A percentile compares a stretch with the other conserved stretches of the same genome.
Evolutionary conservation across 2,797 vertebrate genomes (phyloP).

Genomic region (Benthosema pterotum): DNA sequence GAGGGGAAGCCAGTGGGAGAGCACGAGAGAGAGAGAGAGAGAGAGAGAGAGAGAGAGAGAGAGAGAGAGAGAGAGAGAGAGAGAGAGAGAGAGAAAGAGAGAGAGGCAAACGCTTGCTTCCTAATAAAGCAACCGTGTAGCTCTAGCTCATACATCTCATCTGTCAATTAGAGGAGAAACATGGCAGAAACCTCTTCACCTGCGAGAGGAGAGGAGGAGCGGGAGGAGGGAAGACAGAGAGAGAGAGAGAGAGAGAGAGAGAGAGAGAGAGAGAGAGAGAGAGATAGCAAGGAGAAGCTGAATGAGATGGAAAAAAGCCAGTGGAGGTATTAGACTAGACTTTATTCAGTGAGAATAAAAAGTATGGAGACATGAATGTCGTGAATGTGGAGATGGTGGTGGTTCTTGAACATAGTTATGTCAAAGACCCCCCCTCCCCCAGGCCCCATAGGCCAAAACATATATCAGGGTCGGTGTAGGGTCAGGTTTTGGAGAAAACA

Average conservation of each 20-base stretch:
- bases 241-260: too few relatives aligned
- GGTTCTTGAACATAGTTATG: too few relatives aligned
- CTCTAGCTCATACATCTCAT: constrained; percentile 77
- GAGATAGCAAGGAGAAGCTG: constrained; percentile 39
- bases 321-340: constrained; percentile 29
- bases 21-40: constrained; percentile 22
- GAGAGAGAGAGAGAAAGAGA: constrained; percentile 23
- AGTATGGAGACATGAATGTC: constrained; percentile 21
- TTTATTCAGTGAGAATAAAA: constrained; percentile 5
- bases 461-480: too few relatives aligned
- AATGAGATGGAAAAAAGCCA: constrained; percentile 37
- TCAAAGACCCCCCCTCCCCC: too few relatives aligned
- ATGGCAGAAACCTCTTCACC: constrained; percentile 76
- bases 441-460: too few relatives aligned
- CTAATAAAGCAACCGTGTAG: constrained; percentile 77
- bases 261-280: constrained; percentile 44
- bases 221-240: constrained; percentile 10
- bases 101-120: constrained; percentile 64
- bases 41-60: constrained; percentile 25
- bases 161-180: constrained; percentile 76
- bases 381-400: constrained; percentile 4
- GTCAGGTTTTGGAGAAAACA: too few relatives aligned
- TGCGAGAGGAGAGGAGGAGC: constrained; percentile 51
- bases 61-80: constrained; percentile 16
- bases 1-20: constrained; percentile 19